phyloP scores from a whole-genome alignment of 2,888 invertebrate genomes.

The Alviniconcha strummeri region DNA sequence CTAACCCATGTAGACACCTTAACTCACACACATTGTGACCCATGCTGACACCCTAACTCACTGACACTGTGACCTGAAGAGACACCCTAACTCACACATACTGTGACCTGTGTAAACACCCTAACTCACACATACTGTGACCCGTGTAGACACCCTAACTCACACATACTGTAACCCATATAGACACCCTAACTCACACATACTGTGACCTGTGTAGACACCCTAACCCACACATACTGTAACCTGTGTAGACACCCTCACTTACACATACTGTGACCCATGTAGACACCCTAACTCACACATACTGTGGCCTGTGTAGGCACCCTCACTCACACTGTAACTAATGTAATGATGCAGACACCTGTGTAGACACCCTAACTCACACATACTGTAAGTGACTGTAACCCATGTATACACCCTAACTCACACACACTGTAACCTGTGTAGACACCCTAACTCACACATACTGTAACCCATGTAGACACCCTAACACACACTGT shows the following conservation, averaged over 20 bases:
- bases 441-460: neutral
- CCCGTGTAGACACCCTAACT: too few relatives aligned
- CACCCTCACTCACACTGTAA: neutral
- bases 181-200: too few relatives aligned
- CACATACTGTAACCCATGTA: neutral
- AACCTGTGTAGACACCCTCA: neutral
- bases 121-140: too few relatives aligned
- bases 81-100: neutral
- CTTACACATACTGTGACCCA: neutral
- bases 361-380: too few relatives aligned
- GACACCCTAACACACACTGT: neutral
- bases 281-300: too few relatives aligned
- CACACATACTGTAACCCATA: too few relatives aligned
- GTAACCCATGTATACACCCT: too few relatives aligned
- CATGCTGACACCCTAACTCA: neutral
- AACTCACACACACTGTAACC: too few relatives aligned
- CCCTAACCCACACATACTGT: neutral
- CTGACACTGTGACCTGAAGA: neutral
- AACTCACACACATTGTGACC: neutral
- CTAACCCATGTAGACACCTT: neutral
- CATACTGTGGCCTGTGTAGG: too few relatives aligned
- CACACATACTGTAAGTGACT: too few relatives aligned
- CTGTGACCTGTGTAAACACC: neutral
- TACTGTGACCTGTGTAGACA: too few relatives aligned
- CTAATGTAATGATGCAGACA: too few relatives aligned